Percentiles rank a stretch among this genome's conserved stretches.
Evolutionary conservation across 2,113 vertebrate species (phyloP).

Genomic region (Todiramphus saurophagus): DNA sequence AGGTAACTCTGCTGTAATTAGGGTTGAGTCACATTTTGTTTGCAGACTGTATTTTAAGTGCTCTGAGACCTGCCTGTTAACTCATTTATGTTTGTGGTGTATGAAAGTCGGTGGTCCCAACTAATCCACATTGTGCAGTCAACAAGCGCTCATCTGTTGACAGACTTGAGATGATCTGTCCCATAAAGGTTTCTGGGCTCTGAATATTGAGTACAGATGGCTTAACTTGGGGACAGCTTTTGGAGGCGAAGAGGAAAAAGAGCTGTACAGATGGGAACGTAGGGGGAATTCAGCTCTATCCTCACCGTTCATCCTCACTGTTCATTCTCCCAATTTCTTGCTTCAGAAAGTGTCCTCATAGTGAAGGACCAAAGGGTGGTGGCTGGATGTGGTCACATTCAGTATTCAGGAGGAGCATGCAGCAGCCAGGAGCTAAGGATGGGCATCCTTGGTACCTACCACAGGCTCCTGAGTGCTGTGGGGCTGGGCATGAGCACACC

Average conservation of each 20-base stretch:
- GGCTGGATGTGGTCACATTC: not conserved
- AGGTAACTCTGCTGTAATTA: not conserved
- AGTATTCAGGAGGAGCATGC: not conserved
- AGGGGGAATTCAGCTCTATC: not conserved
- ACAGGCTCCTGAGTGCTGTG: not conserved
- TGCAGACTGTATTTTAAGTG: not conserved
- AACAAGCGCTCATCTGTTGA: not conserved
- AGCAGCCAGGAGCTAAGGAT: not conserved
- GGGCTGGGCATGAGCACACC: not conserved
- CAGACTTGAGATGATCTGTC: not conserved
- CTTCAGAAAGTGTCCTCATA: not conserved
- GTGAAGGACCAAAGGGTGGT: not conserved
- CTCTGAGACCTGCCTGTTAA: not conserved
- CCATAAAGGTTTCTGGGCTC: not conserved
- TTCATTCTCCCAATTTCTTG: not conserved
- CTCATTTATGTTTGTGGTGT: not conserved
- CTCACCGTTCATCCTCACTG: not conserved
- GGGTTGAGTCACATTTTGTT: conserved; percentile 24
- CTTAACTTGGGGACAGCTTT: not conserved
- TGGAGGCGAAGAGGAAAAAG: not conserved
- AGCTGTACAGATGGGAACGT: not conserved
- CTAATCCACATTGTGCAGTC: not conserved
- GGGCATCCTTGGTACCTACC: not conserved
- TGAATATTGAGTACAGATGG: not conserved
- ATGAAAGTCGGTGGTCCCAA: not conserved